phyloP scores from a whole-genome alignment of 2,888 invertebrate species.

The Reticulitermes lucifugus region DNA sequence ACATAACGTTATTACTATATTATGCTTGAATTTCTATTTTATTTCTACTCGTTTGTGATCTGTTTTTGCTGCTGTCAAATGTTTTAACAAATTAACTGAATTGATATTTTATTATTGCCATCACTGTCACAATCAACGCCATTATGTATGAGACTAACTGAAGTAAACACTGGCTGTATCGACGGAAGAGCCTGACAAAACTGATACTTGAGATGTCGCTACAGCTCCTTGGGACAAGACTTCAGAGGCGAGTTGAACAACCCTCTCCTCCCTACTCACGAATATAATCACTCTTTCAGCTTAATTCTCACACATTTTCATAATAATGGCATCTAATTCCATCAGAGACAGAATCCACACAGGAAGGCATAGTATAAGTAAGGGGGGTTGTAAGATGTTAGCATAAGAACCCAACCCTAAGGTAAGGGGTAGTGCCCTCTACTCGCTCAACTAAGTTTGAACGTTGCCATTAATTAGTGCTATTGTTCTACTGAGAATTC shows the following conservation, averaged over 20 bases:
- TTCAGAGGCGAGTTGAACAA: slow-evolving; percentile 2
- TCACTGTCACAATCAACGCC: too few species aligned
- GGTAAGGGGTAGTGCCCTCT: slow-evolving; percentile 35
- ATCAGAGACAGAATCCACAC: slow-evolving; percentile 32
- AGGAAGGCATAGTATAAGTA: slow-evolving; percentile 38
- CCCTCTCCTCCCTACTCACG: neutral
- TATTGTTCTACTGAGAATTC: slow-evolving; percentile 54
- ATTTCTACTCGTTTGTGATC: too few species aligned
- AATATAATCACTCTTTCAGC: slow-evolving; percentile 40
- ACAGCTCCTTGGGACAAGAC: neutral
- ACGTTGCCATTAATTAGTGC: slow-evolving; percentile 53
- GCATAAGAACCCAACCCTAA: slow-evolving; percentile 32
- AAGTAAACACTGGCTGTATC: too few species aligned
- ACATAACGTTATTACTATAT: too few species aligned
- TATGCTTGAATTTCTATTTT: too few species aligned
- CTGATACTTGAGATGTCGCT: neutral
- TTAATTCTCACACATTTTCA: slow-evolving; percentile 44
- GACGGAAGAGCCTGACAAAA: neutral
- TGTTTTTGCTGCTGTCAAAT: too few species aligned
- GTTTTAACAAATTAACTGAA: too few species aligned
- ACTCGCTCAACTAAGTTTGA: slow-evolving; percentile 46
- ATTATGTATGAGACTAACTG: too few species aligned
- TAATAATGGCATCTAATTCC: slow-evolving; percentile 44
- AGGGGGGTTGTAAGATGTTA: slow-evolving; percentile 34
- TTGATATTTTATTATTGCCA: too few species aligned